These are phyloP conservation scores for Anomalospiza imberbis DNA, from an alignment of 2,797 vertebrate genomes.

Conservation along the genomic window DNA sequence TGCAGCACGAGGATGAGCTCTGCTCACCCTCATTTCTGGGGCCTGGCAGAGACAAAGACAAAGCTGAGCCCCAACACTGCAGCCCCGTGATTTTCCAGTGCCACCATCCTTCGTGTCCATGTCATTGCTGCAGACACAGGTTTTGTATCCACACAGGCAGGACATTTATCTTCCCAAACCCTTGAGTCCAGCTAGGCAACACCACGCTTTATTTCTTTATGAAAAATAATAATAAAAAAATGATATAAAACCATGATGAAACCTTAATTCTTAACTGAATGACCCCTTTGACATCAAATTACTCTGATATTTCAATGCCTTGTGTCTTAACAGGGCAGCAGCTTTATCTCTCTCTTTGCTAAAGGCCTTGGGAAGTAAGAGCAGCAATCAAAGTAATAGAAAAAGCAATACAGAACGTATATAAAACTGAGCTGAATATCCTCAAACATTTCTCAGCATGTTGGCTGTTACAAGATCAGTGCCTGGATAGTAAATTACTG, in stretches of 20 bases:
- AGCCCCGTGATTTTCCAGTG: background rate
- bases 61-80: background rate
- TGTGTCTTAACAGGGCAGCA: background rate
- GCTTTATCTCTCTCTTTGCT: background rate
- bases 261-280: slow-evolving; percentile 17
- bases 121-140: background rate
- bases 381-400: slow-evolving; percentile 32
- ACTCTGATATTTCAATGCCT: slow-evolving; percentile 16
- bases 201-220: background rate
- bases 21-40: background rate
- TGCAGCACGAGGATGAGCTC: background rate
- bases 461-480: slow-evolving; percentile 3
- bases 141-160: background rate
- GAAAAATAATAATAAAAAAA: background rate
- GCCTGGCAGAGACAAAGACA: background rate
- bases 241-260: background rate
- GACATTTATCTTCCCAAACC: background rate
- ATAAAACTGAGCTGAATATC: slow-evolving; percentile 4
- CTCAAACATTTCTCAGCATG: slow-evolving; percentile 40
- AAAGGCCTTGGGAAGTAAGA: slow-evolving; percentile 22
- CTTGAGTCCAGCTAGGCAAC: background rate
- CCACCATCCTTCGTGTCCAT: background rate
- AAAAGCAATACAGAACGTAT: background rate
- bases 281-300: background rate
- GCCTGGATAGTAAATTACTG: slow-evolving; percentile 50